Conservation (phyloP, 2,797 vertebrate genomes). For the Sebastes matsubarae region DNA sequence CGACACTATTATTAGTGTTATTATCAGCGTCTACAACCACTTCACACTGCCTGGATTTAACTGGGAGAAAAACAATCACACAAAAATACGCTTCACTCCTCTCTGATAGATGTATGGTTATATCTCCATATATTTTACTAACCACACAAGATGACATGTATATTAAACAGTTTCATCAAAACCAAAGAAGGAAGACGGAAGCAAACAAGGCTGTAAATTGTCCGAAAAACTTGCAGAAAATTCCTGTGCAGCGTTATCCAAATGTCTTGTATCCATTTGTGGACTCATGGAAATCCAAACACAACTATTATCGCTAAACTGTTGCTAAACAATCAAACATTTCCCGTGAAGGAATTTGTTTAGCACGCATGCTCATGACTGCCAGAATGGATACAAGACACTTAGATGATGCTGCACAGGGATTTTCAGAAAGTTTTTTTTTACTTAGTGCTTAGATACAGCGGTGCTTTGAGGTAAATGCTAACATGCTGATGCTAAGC, state of each 20-base stretch:
- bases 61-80: neutral
- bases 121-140: neutral
- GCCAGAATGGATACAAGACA: neutral
- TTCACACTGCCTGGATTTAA: neutral
- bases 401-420: neutral
- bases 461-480: too few relatives aligned
- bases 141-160: neutral
- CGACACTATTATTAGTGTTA: slow-evolving; percentile 21
- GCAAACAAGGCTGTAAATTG: neutral
- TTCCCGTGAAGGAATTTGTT: neutral
- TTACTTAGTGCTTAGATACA: too few relatives aligned
- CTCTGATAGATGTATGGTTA: neutral
- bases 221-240: neutral
- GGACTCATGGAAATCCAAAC: neutral
- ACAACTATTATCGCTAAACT: neutral
- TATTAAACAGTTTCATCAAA: neutral
- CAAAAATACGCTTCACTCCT: neutral
- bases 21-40: slow-evolving; percentile 1
- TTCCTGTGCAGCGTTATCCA: neutral
- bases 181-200: neutral
- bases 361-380: neutral
- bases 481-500: too few relatives aligned
- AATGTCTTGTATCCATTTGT: neutral
- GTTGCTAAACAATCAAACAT: neutral
- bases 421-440: neutral